Base-by-base conservation (phyloP, 1,140 invertebrate genomes). In the Saccostrea echinata region DNA sequence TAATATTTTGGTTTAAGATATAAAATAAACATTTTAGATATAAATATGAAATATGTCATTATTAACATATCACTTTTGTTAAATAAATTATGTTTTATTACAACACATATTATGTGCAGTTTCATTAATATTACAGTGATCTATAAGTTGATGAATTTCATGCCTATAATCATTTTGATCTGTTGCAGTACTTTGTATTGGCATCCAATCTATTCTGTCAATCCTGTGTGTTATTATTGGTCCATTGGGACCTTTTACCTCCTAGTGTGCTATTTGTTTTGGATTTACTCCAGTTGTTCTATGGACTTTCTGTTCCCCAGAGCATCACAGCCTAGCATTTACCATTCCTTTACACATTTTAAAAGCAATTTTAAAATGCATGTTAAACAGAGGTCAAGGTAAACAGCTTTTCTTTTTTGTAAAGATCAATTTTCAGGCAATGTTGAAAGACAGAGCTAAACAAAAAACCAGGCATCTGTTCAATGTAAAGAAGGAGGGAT, bases 381-480 rank as follows among this genome's bases (percentile, higher is more conserved):
- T 30, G 64, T 30, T 27, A 71, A 27, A 27, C 12, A 2, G 55
- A 57, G 55, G 21, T 57, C 55, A 21, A 27, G 64, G 64, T 24
- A 71, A 30, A 24, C 64, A 71, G 3, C 64, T 71, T 9, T 43
- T 43, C 43, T 43, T 24, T 27, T 57, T 30, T 71, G 64, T 13
- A 3, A 9, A 24, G 64, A 71, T n/a, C n/a, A n/a, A n/a, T 27
- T 71, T 71, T 27, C 64, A 71, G 64, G 64, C 64, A 71, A 71
- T 71, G 24, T 71, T 71, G 64, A 71, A 24, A 30, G n/a, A 71
- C 64, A 68, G n/a, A 8, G 24, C 24, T 68, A 68, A 68, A 68
- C 64, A 71, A 27, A 71, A 52, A 71, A 57, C 27, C 8, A 27
- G 11, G 24, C 64, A 27, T 71, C 64, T 71, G 64, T 71, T 71